Evolutionary conservation across 2,797 vertebrate species (phyloP).

Genomic region (Babyrousa celebensis): DNA sequence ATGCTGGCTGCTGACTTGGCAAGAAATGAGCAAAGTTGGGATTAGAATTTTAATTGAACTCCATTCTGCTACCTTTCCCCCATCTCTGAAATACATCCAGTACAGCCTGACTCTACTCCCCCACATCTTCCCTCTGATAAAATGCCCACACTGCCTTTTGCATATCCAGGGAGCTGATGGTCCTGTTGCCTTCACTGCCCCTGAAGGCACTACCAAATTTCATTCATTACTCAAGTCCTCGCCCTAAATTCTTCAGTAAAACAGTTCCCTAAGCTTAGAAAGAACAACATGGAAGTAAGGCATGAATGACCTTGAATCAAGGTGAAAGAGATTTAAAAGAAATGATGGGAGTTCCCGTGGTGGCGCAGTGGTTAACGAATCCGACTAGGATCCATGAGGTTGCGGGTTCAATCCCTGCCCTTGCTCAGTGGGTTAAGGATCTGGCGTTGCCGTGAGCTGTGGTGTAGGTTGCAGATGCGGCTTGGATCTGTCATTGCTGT

Average conservation of each 20-base stretch:
- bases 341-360: neutral
- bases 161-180: slow-evolving; percentile 52
- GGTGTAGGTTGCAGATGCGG: no score
- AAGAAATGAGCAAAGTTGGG: slow-evolving; percentile 92
- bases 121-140: neutral
- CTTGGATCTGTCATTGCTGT: no score
- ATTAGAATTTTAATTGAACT: slow-evolving; percentile 93
- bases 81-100: slow-evolving; percentile 79
- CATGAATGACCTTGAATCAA: slow-evolving; percentile 71
- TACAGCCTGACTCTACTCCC: slow-evolving; percentile 67
- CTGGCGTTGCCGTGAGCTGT: no score
- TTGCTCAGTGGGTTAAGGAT: no score
- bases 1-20: slow-evolving; percentile 92
- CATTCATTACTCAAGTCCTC: neutral
- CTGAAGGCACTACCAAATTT: neutral
- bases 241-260: slow-evolving; percentile 4
- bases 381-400: no score
- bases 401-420: no score
- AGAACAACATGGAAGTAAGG: neutral
- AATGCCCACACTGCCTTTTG: slow-evolving; percentile 79
- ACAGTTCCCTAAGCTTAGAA: neutral
- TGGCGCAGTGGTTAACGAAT: no score
- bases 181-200: neutral
- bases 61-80: slow-evolving; percentile 88
- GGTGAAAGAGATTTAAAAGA: slow-evolving; percentile 51